These are phyloP conservation scores for Cyanoderma ruficeps DNA, from an alignment of 2,113 vertebrate species.

Conservation along the genomic window DNA sequence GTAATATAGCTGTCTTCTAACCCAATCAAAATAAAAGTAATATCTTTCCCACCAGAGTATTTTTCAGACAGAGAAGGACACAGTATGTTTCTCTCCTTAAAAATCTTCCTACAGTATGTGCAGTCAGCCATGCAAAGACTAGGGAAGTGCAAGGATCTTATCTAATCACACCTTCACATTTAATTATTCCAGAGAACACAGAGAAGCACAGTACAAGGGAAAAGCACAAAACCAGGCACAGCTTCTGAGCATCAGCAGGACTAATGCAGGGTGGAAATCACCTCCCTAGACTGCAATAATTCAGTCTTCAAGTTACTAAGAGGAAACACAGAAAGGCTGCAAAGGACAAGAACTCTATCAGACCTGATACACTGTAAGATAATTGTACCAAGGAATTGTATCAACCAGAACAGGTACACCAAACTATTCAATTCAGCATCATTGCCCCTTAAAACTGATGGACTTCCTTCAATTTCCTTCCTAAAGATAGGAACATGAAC, in stretches of 20 bases:
- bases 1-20: neutral
- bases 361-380: neutral
- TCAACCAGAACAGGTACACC: neutral
- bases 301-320: neutral
- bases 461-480: neutral
- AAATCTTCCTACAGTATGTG: neutral
- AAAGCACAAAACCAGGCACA: neutral
- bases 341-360: neutral
- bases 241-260: neutral
- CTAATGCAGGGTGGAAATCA: neutral
- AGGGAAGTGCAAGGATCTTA: neutral
- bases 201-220: neutral
- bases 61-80: neutral
- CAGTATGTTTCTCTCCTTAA: neutral
- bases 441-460: neutral
- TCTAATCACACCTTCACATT: neutral
- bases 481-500: neutral
- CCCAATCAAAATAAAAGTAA: neutral
- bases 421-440: neutral
- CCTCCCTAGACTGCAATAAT: neutral
- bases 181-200: neutral
- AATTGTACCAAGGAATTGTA: neutral
- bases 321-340: neutral
- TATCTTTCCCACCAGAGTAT: neutral
- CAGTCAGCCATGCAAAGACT: neutral